phyloP scores from a whole-genome alignment of 2,888 invertebrate genomes.

The Melanostoma mellinum region DNA sequence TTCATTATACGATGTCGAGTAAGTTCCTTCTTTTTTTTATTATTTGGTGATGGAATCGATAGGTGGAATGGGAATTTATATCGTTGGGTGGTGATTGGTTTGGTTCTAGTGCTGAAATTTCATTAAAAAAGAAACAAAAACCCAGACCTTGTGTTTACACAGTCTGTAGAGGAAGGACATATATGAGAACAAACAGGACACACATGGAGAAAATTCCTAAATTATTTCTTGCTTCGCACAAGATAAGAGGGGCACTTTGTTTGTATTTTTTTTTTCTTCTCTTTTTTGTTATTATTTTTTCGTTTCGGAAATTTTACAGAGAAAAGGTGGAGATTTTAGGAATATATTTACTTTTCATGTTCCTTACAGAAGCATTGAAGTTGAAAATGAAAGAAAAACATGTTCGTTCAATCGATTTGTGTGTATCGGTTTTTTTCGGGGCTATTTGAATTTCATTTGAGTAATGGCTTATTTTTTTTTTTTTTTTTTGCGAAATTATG shows the following conservation, averaged over 20 bases:
- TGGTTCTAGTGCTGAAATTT: conserved; percentile 60
- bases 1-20: conserved; percentile 48
- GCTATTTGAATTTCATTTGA: neutral
- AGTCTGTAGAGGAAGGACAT: conserved; percentile 24
- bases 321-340: neutral
- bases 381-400: conserved; percentile 65
- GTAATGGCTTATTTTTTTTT: too few relatives aligned
- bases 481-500: too few relatives aligned
- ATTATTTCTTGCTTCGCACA: conserved; percentile 61
- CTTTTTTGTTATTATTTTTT: conserved; percentile 43
- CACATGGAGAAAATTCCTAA: conserved; percentile 42
- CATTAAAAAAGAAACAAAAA: conserved; percentile 31
- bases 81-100: conserved; percentile 64
- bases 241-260: conserved; percentile 43
- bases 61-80: conserved; percentile 22
- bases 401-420: conserved; percentile 39
- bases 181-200: conserved; percentile 50
- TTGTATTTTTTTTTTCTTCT: conserved; percentile 21
- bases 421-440: neutral
- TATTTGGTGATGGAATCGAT: neutral
- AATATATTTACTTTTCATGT: conserved; percentile 60
- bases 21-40: neutral
- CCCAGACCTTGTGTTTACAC: conserved; percentile 36
- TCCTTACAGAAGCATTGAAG: conserved; percentile 39
- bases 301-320: conserved; percentile 25